A percentile compares a stretch with the other conserved stretches of the same genome.
These are phyloP conservation scores for Trididemnum nubilum DNA, from an alignment of 23 tunicate genomes.

Conservation along the genomic window DNA sequence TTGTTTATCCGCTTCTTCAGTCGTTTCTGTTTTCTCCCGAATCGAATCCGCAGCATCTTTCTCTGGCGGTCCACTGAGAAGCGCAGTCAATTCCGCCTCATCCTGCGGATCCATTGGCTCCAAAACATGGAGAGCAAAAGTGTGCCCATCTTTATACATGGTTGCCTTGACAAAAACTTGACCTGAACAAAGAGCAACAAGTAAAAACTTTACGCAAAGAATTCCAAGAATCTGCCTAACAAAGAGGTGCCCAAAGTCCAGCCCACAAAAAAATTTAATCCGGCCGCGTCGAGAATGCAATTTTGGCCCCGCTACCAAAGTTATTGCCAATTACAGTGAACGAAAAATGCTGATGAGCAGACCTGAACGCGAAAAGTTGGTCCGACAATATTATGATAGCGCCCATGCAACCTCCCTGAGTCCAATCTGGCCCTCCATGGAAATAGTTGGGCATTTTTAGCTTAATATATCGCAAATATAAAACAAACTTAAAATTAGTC, in stretches of 20 bases:
- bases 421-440: too few species aligned
- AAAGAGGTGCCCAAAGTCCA: not conserved
- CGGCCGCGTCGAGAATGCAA: too few species aligned
- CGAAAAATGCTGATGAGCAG: too few species aligned
- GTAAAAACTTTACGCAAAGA: not conserved
- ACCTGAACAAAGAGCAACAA: slow-evolving; percentile 49
- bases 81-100: slow-evolving; percentile 52
- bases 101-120: slow-evolving; percentile 75
- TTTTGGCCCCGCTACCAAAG: too few species aligned
- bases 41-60: not conserved
- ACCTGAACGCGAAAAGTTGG: too few species aligned
- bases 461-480: too few species aligned
- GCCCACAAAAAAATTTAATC: not conserved
- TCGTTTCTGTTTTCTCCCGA: not conserved
- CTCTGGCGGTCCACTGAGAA: slow-evolving; percentile 26
- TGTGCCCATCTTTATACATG: slow-evolving; percentile 78
- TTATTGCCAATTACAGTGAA: too few species aligned
- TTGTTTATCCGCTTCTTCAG: not conserved
- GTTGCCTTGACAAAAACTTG: slow-evolving; percentile 46
- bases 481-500: too few species aligned
- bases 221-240: not conserved
- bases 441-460: too few species aligned
- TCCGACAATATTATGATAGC: too few species aligned
- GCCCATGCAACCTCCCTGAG: too few species aligned
- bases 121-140: slow-evolving; percentile 61